Evolutionary conservation across 2,797 vertebrate genomes (phyloP).

Genomic region (Pangasius macronema): DNA sequence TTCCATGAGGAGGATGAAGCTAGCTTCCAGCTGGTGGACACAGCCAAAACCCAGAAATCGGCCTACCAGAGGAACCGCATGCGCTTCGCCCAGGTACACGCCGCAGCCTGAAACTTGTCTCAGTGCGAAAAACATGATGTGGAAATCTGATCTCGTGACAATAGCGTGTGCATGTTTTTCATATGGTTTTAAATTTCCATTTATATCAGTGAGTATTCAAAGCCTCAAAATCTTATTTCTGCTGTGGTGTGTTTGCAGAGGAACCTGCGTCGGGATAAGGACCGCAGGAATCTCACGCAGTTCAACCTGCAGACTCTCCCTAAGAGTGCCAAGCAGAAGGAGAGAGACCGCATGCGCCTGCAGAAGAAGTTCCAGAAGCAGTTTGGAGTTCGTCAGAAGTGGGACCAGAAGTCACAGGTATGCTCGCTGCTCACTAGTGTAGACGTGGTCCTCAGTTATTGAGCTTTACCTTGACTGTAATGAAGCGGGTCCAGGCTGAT

Average conservation of each 20-base stretch:
- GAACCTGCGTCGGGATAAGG: conserved; percentile 95
- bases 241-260: conserved; percentile 72
- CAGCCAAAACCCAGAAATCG: conserved; percentile 93
- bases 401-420: conserved; percentile 99
- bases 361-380: conserved; percentile 99
- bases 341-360: conserved; percentile 94
- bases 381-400: conserved; percentile 96
- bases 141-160: background rate
- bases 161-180: background rate
- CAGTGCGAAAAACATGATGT: background rate
- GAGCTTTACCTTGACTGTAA: background rate
- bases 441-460: too few relatives aligned
- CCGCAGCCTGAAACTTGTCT: background rate
- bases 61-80: conserved; percentile 98
- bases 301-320: conserved; percentile 98
- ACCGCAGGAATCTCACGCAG: conserved; percentile 92
- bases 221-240: background rate
- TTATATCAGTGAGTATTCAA: background rate
- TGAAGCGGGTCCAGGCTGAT: background rate
- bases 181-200: background rate
- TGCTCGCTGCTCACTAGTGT: background rate
- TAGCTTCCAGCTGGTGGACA: conserved; percentile 98
- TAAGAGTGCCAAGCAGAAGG: conserved; percentile 98
- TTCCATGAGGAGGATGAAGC: conserved; percentile 98
- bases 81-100: conserved; percentile 92